These are phyloP conservation scores for Lineus longissimus DNA, from an alignment of 1,140 invertebrate genomes.

Conservation along the genomic window DNA sequence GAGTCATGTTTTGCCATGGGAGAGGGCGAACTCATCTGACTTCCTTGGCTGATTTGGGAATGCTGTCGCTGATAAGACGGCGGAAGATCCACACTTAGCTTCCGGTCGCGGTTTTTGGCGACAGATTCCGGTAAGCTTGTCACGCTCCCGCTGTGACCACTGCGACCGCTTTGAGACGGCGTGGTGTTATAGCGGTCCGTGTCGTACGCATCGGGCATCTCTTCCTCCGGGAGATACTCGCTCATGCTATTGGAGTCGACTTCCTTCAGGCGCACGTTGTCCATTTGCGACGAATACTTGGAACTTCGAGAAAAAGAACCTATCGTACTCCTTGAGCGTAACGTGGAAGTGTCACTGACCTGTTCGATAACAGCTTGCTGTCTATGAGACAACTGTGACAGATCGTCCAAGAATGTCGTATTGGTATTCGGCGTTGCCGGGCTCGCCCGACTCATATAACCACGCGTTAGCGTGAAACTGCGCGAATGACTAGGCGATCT, in stretches of 20 bases:
- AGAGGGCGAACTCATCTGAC: background rate
- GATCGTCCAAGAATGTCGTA: slow-evolving; percentile 1
- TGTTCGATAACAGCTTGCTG: background rate
- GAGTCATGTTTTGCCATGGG: background rate
- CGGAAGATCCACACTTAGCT: background rate
- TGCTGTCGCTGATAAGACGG: slow-evolving; percentile 7
- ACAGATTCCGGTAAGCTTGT: background rate
- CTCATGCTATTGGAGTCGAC: slow-evolving; percentile 1
- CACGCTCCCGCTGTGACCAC: background rate
- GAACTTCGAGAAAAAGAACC: background rate
- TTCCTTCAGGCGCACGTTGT: background rate
- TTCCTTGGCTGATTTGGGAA: background rate
- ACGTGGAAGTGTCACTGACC: background rate
- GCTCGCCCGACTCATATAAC: slow-evolving; percentile 45
- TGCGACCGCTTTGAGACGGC: background rate
- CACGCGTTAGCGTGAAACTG: slow-evolving; percentile 40
- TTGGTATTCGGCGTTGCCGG: slow-evolving; percentile 35
- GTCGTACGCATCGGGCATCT: slow-evolving; percentile 20
- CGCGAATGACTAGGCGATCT: slow-evolving; percentile 24
- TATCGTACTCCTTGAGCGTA: background rate
- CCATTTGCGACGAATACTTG: background rate
- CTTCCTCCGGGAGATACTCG: slow-evolving; percentile 1
- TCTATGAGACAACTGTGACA: background rate
- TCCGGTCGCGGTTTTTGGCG: background rate
- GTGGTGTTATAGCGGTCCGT: slow-evolving; percentile 9